A percentile compares a stretch with the other conserved stretches of the same genome.
phyloP scores from a whole-genome alignment of 2,113 vertebrate genomes.

The Platichthys stellatus region DNA sequence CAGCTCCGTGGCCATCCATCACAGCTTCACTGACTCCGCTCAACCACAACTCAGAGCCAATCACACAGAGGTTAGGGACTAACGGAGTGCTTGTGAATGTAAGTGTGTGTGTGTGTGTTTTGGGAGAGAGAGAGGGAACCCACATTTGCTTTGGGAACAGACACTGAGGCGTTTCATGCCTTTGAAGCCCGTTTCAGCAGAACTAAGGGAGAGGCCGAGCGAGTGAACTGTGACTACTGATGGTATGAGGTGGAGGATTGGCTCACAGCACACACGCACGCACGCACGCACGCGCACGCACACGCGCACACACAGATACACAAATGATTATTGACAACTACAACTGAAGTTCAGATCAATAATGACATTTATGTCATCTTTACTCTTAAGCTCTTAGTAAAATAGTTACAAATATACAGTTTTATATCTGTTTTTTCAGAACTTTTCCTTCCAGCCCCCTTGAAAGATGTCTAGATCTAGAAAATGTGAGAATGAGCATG shows the following conservation, averaged over 20 bases:
- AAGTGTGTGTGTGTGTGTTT: slow-evolving; percentile 14
- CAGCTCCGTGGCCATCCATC: slow-evolving; percentile 64
- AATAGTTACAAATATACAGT: background rate
- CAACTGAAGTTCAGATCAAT: background rate
- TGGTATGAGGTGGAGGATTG: background rate
- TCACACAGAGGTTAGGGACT: slow-evolving; percentile 67
- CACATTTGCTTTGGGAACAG: slow-evolving; percentile 28
- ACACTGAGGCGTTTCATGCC: slow-evolving; percentile 31
- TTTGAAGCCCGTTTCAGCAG: slow-evolving; percentile 36
- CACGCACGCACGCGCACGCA: background rate
- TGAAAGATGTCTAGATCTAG: no score
- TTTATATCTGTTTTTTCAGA: background rate
- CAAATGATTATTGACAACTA: background rate
- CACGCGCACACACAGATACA: background rate
- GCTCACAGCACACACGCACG: background rate
- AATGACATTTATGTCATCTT: slow-evolving; percentile 21
- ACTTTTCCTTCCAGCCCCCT: no score
- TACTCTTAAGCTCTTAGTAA: background rate
- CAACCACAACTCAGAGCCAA: slow-evolving; percentile 68
- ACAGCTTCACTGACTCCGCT: slow-evolving; percentile 63
- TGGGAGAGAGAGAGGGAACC: slow-evolving; percentile 5
- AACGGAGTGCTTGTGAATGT: slow-evolving; percentile 35
- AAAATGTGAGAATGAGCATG: no score
- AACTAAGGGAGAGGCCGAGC: slow-evolving; percentile 15
- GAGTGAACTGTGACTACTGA: slow-evolving; percentile 39